A percentile compares a stretch with the other conserved stretches of the same genome.
Evolutionary conservation across 2,113 vertebrate genomes (phyloP).

Genomic region (Cardinalis cardinalis): DNA sequence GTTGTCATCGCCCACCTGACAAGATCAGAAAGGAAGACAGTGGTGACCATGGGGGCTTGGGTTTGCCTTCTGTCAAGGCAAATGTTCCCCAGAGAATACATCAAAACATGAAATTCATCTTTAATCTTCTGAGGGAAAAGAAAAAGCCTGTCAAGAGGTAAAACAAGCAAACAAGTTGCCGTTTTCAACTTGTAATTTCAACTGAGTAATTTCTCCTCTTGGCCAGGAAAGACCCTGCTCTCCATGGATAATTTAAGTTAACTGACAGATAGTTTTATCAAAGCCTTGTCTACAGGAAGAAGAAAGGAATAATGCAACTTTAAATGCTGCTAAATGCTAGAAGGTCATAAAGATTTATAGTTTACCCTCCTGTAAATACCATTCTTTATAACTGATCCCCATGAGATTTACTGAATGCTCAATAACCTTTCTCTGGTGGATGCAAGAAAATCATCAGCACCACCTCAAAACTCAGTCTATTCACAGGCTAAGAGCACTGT

Average conservation of each 20-base stretch:
- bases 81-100: neutral
- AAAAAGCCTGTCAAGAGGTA: neutral
- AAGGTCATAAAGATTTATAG: constrained; percentile 67
- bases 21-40: constrained; percentile 1
- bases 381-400: constrained; percentile 63
- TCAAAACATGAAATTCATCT: neutral
- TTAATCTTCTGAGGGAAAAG: neutral
- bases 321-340: constrained; percentile 60
- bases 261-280: constrained; percentile 60
- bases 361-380: constrained; percentile 60
- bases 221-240: neutral
- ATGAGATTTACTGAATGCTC: constrained; percentile 46
- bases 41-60: neutral
- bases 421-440: constrained; percentile 57
- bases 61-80: constrained; percentile 11
- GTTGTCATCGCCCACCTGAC: neutral
- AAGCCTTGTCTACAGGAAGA: constrained; percentile 49
- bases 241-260: constrained; percentile 56
- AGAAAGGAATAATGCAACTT: constrained; percentile 48
- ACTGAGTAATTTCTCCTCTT: neutral
- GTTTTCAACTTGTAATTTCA: neutral
- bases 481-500: neutral
- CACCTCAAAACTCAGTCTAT: constrained; percentile 11
- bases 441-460: constrained; percentile 40
- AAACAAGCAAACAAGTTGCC: constrained; percentile 24